Percentiles rank a stretch among this genome's conserved stretches.
These are phyloP conservation scores for Paedocypris micromegethes DNA, from an alignment of 2,797 vertebrate species.

Conservation along the genomic window DNA sequence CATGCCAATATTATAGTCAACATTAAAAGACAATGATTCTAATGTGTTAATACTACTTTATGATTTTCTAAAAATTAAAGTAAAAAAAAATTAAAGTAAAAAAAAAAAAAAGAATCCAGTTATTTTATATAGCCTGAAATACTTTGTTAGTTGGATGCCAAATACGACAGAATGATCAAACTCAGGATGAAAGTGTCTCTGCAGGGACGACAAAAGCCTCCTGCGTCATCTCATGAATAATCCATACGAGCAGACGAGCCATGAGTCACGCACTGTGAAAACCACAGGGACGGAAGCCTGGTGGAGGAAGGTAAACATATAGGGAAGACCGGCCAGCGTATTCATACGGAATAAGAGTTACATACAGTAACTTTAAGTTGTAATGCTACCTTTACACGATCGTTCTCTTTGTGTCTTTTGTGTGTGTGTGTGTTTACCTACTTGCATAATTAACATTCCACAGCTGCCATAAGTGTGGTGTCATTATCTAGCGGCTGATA, in stretches of 20 bases:
- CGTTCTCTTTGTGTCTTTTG: no score
- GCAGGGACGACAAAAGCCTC: constrained; percentile 2
- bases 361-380: no score
- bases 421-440: neutral
- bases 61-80: no score
- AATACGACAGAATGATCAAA: constrained; percentile 10
- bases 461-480: neutral
- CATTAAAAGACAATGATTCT: no score
- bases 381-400: no score
- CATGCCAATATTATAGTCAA: no score
- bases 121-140: neutral
- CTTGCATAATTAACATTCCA: constrained; percentile 14
- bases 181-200: constrained; percentile 18
- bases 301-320: neutral
- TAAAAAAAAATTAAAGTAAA: no score
- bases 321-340: no score
- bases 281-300: neutral
- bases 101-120: no score
- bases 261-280: constrained; percentile 28
- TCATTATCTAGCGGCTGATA: constrained; percentile 20
- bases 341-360: no score
- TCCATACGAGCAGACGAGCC: constrained; percentile 19
- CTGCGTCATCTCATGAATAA: constrained; percentile 33
- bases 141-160: neutral
- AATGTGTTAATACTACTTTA: no score